Percentiles rank a stretch among this genome's conserved stretches.
Evolutionary conservation across 1,140 invertebrate species (phyloP).

Genomic region (Myzus persicae): DNA sequence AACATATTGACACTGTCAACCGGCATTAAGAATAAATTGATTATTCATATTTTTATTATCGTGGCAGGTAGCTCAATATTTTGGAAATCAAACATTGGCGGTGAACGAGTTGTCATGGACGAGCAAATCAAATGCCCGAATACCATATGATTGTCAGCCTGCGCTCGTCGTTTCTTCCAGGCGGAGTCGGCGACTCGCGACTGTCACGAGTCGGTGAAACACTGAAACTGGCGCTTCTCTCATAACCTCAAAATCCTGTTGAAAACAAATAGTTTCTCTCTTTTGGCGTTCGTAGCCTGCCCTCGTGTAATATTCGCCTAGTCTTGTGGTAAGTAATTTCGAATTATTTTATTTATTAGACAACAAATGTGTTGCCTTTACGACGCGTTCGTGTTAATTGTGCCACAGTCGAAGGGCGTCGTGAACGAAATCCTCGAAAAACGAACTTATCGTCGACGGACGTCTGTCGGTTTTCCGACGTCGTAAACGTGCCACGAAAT

Average conservation of each 20-base stretch:
- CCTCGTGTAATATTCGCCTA: conserved; percentile 44
- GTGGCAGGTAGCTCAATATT: not conserved
- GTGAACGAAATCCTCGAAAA: not conserved
- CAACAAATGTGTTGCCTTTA: not conserved
- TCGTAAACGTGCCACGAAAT: not conserved
- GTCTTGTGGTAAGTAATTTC: conserved; percentile 48
- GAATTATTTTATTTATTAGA: not conserved
- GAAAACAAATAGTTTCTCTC: conserved; percentile 57
- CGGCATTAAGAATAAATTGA: too few species aligned
- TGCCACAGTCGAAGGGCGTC: not conserved
- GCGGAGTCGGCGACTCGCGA: not conserved
- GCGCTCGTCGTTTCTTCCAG: not conserved
- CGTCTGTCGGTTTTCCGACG: not conserved
- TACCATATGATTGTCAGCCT: not conserved
- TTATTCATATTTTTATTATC: too few species aligned
- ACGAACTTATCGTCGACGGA: not conserved
- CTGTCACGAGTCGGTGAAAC: conserved; percentile 23
- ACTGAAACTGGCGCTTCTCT: not conserved
- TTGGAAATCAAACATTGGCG: not conserved
- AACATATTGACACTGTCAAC: too few species aligned
- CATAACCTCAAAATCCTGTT: conserved; percentile 40
- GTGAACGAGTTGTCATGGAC: not conserved
- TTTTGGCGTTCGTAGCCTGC: conserved; percentile 36
- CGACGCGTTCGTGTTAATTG: not conserved
- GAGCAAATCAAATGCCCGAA: not conserved